Conservation (phyloP, 23 tunicate genomes). For the Ciona savignyi region DNA sequence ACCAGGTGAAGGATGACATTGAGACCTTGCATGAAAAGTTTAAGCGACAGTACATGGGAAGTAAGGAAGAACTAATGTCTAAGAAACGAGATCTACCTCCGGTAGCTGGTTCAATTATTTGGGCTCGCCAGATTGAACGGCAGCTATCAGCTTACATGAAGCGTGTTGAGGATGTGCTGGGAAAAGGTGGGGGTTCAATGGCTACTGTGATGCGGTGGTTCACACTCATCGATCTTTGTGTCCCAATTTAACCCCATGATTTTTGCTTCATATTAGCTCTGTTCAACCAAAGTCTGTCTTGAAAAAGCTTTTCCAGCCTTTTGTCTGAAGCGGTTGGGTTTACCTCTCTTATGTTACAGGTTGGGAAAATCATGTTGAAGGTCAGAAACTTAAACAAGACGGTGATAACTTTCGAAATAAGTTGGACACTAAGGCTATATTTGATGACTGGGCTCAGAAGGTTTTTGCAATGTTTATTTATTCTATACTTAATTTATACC, state of each 20-base stretch:
- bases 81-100: slow-evolving; percentile 95
- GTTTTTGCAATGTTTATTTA: no score
- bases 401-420: slow-evolving; percentile 72
- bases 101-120: slow-evolving; percentile 92
- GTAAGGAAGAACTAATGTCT: slow-evolving; percentile 54
- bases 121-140: slow-evolving; percentile 95
- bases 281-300: no score
- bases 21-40: slow-evolving; percentile 94
- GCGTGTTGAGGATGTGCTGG: slow-evolving; percentile 98
- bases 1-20: slow-evolving; percentile 90
- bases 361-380: slow-evolving; percentile 98
- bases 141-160: slow-evolving; percentile 85
- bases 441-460: slow-evolving; percentile 89
- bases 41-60: slow-evolving; percentile 52
- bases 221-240: no score
- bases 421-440: slow-evolving; percentile 75
- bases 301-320: not conserved
- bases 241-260: not conserved
- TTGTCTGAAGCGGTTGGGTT: not conserved
- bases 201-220: no score
- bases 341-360: slow-evolving; percentile 12
- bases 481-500: no score
- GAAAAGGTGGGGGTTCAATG: slow-evolving; percentile 67
- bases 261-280: no score
- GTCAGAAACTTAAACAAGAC: slow-evolving; percentile 91